Evolutionary conservation across 2,113 vertebrate genomes (phyloP), one percentile per base, ranked within the genome.

Genomic region (Sarotherodon lohbergeri): DNA sequence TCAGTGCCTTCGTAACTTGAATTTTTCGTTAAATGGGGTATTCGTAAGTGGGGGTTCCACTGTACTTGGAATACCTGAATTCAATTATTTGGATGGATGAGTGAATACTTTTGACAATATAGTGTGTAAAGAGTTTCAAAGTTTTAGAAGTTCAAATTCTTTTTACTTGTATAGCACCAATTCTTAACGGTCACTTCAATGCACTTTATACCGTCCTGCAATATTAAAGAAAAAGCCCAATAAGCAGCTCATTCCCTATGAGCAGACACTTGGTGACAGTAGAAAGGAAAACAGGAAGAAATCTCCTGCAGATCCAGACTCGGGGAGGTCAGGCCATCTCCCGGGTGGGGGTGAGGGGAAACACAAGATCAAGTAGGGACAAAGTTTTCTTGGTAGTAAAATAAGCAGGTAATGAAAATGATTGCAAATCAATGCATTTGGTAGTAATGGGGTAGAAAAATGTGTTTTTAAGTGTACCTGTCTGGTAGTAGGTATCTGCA

Each of bases 401-500:
- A 17, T 29, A 17, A 73, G n/a, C n/a, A 66, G 39, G 61, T 13
- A 66, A 16, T 71, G 12, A 71, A 71, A 24, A 43, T 9, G 1
- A 43, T 6, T 71, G 0, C 12, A 4, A 71, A 43, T 48, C 4
- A 48, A 5, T 79, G 14, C 5, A 76, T 48, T 76, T 29, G 24
- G 14, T 29, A 19, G 14, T 29, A 29, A 12, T 3, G 9, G 16
- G 4, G 9, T 16, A 12, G 9, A n/a, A 50, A 32, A 50, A 46
- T 41, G 9, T 50, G 43, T 1, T 16, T 27, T 46, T 24, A 4
- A 50, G 16, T 54, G 13, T 88, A 98, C 98, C 98, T 95, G 98
- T 98, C 94, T 99, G 99, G 93, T 99, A 99, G 95, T 99, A 99
- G 6, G 98, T 98, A 56, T 99, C 99, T 3, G 98, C 98, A 81